Evolutionary conservation across 30 jellyfish, hydroid and myxozoan genomes (phyloP).

Genomic region (Chironex yamaguchii): DNA sequence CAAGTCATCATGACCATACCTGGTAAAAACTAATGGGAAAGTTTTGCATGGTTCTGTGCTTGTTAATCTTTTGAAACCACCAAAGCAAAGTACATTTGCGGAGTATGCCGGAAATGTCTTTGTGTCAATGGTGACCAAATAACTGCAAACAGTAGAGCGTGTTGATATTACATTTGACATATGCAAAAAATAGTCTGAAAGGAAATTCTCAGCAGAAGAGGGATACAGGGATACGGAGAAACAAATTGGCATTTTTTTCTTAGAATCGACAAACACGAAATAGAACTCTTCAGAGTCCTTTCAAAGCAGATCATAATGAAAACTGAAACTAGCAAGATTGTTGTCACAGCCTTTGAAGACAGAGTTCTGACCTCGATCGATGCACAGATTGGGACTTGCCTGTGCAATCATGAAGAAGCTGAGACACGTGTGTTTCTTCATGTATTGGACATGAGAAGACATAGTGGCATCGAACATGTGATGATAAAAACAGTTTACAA

Average conservation of each 20-base stretch:
- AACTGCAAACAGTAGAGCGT: constrained; percentile 26
- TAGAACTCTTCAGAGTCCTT: constrained; percentile 47
- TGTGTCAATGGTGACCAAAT: background rate
- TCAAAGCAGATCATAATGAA: constrained; percentile 21
- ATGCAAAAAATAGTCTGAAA: constrained; percentile 36
- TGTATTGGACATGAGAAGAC: constrained; percentile 21
- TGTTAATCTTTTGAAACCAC: constrained; percentile 30
- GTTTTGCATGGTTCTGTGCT: constrained; percentile 27
- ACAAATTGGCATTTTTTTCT: constrained; percentile 36
- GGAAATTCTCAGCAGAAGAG: constrained; percentile 9
- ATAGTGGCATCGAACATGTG: background rate
- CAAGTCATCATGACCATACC: background rate
- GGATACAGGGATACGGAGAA: constrained; percentile 68
- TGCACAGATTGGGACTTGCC: background rate
- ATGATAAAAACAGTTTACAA: constrained; percentile 45
- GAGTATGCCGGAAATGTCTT: constrained; percentile 5
- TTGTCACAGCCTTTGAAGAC: constrained; percentile 5
- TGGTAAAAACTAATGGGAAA: constrained; percentile 17
- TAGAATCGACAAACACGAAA: constrained; percentile 27
- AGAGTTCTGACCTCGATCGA: background rate
- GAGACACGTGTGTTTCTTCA: constrained; percentile 51
- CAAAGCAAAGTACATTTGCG: background rate
- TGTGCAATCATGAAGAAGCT: constrained; percentile 61
- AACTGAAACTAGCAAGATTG: background rate
- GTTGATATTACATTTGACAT: constrained; percentile 72